Evolutionary conservation across 2,113 vertebrate species (phyloP).

Genomic region (Megaleporinus macrocephalus): DNA sequence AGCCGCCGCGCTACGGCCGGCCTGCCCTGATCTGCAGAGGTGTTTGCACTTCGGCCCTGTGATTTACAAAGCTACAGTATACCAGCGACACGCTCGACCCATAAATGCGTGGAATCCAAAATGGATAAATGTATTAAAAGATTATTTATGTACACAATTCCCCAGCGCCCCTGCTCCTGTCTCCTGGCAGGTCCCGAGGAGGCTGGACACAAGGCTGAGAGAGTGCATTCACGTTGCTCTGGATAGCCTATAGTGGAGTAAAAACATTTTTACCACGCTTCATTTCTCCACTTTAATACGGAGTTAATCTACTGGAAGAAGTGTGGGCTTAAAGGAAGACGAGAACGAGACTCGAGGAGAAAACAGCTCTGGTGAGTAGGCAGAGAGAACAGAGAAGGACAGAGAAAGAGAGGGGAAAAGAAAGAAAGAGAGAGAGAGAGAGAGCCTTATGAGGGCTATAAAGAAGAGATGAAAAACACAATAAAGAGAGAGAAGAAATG

Average conservation of each 20-base stretch:
- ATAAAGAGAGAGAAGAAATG: conserved; percentile 48
- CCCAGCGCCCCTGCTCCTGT: conserved; percentile 13
- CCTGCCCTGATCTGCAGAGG: conserved; percentile 38
- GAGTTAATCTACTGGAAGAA: conserved; percentile 53
- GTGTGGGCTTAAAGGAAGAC: conserved; percentile 37
- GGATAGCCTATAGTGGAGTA: conserved; percentile 34
- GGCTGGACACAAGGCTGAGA: conserved; percentile 39
- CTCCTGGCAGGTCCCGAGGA: conserved; percentile 17
- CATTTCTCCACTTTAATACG: conserved; percentile 49
- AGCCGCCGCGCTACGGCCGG: conserved; percentile 16
- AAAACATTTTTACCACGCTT: conserved; percentile 47
- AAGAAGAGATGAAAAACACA: conserved; percentile 35
- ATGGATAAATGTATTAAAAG: conserved; percentile 60
- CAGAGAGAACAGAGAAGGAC: neutral
- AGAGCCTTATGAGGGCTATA: conserved; percentile 41
- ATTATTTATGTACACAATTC: conserved; percentile 58
- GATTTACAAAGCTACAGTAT: conserved; percentile 58
- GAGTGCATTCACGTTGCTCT: conserved; percentile 47
- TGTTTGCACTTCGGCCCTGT: conserved; percentile 44
- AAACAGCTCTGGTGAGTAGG: conserved; percentile 26
- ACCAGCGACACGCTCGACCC: conserved; percentile 46
- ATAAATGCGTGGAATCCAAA: conserved; percentile 52
- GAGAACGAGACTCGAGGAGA: conserved; percentile 28
- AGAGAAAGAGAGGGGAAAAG: neutral
- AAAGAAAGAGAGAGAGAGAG: neutral